Percentiles rank a stretch among this genome's conserved stretches.
These are phyloP conservation scores for Nemotelus pantherinus DNA, from an alignment of 2,888 invertebrate genomes.

Conservation along the genomic window DNA sequence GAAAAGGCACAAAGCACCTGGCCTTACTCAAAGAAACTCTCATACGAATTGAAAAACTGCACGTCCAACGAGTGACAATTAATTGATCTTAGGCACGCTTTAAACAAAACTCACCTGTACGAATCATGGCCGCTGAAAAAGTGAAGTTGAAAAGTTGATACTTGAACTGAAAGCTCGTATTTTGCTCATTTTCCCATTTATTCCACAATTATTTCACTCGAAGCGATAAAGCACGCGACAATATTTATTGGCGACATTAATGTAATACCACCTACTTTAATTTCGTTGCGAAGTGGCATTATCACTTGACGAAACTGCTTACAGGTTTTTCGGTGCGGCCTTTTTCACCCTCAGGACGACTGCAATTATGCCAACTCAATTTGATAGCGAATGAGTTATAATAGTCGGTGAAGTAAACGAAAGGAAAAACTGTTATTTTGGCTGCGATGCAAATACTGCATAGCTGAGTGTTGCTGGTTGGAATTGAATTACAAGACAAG, in stretches of 20 bases:
- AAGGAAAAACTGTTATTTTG: too few species aligned
- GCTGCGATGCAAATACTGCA: too few species aligned
- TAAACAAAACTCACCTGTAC: constrained; percentile 29
- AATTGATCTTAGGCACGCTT: constrained; percentile 43
- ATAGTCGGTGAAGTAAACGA: too few species aligned
- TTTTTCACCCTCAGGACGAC: not conserved
- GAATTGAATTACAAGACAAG: too few species aligned
- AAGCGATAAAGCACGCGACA: constrained; percentile 39
- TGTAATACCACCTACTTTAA: constrained; percentile 16
- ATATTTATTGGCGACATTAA: constrained; percentile 37
- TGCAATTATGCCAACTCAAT: constrained; percentile 3
- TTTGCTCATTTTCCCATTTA: constrained; percentile 36
- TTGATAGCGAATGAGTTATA: not conserved
- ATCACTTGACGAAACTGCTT: constrained; percentile 12
- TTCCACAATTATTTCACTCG: constrained; percentile 36
- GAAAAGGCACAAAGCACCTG: too few species aligned
- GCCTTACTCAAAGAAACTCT: too few species aligned
- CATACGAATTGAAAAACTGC: too few species aligned
- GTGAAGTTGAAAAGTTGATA: constrained; percentile 22
- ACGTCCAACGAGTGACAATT: constrained; percentile 29
- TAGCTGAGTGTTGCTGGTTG: too few species aligned
- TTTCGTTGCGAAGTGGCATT: constrained; percentile 32
- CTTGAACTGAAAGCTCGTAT: not conserved
- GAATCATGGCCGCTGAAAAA: not conserved
- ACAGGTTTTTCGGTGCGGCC: not conserved